Percentiles rank a stretch among this genome's conserved stretches.
phyloP scores from a whole-genome alignment of 1,140 invertebrate species.

The Latrodectus geometricus region DNA sequence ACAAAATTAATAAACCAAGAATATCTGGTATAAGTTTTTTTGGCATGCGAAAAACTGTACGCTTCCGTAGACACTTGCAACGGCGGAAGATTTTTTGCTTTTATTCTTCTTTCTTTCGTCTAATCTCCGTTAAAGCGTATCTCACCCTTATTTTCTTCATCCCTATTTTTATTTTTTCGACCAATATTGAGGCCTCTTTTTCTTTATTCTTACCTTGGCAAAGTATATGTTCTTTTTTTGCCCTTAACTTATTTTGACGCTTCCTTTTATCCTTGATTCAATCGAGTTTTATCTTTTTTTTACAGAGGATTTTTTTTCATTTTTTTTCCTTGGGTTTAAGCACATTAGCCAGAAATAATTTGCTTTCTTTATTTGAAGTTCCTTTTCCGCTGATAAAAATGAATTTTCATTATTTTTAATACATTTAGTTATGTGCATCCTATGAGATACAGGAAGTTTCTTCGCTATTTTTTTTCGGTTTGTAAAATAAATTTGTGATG shows the following conservation, averaged over 20 bases:
- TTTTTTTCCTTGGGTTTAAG: slow-evolving; percentile 43
- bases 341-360: slow-evolving; percentile 60
- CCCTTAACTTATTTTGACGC: slow-evolving; percentile 54
- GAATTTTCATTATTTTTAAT: slow-evolving; percentile 57
- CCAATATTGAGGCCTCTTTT: slow-evolving; percentile 53
- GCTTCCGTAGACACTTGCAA: slow-evolving; percentile 30
- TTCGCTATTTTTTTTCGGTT: too few relatives aligned
- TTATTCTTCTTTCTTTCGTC: background rate
- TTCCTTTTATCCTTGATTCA: slow-evolving; percentile 60
- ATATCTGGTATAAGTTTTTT: slow-evolving; percentile 39
- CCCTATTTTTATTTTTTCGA: slow-evolving; percentile 18
- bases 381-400: slow-evolving; percentile 37
- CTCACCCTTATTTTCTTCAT: slow-evolving; percentile 38
- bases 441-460: background rate
- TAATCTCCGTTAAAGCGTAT: slow-evolving; percentile 55
- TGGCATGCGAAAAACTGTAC: slow-evolving; percentile 40
- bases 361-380: slow-evolving; percentile 57
- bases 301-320: background rate
- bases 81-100: slow-evolving; percentile 25
- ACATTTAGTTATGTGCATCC: background rate
- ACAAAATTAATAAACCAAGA: slow-evolving; percentile 59
- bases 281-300: slow-evolving; percentile 50
- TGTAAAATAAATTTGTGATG: too few relatives aligned
- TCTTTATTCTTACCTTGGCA: slow-evolving; percentile 40
- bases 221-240: slow-evolving; percentile 41